Conservation (phyloP, 2,797 vertebrate species). For the Aphelocoma californica region DNA sequence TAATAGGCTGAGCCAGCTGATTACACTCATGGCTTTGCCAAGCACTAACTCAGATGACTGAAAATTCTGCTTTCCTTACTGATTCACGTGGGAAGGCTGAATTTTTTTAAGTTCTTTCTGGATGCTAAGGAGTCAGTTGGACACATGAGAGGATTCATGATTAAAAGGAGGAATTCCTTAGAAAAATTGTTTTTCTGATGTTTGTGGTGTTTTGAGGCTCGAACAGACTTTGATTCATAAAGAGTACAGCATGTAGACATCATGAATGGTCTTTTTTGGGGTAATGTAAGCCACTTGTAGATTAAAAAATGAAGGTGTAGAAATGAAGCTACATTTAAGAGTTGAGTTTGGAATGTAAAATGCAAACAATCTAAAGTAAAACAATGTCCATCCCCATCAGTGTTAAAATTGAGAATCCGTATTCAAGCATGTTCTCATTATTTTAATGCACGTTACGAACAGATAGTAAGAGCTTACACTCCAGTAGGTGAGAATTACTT, state of each 20-base stretch:
- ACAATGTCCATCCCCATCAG: neutral
- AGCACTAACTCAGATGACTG: neutral
- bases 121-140: neutral
- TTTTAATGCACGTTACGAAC: neutral
- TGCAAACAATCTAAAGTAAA: neutral
- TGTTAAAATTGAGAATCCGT: neutral
- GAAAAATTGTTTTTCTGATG: neutral
- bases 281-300: neutral
- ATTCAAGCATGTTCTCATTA: neutral
- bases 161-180: neutral
- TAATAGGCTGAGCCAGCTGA: neutral
- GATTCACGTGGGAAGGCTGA: neutral
- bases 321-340: neutral
- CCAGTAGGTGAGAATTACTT: slow-evolving; percentile 35
- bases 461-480: neutral
- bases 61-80: neutral
- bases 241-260: neutral
- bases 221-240: neutral
- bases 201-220: neutral
- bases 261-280: neutral
- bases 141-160: accelerated
- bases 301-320: neutral
- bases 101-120: neutral
- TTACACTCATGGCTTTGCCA: neutral
- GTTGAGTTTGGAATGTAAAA: neutral